Conservation (phyloP, 2,113 vertebrate genomes). For the Ciconia boyciana region DNA sequence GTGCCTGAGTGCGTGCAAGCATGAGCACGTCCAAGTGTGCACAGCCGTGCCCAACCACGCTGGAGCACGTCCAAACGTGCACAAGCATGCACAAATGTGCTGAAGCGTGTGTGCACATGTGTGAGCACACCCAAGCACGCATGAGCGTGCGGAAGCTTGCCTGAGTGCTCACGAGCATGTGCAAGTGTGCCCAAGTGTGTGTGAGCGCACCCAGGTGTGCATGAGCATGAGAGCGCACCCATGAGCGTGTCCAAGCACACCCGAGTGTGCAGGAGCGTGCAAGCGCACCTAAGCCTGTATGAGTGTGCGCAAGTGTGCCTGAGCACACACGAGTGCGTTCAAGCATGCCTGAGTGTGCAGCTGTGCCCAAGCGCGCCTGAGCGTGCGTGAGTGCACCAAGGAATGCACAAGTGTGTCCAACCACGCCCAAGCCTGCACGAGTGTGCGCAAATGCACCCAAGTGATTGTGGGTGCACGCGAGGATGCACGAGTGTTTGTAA, state of each 20-base stretch:
- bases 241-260: no score
- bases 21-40: no score
- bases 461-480: neutral
- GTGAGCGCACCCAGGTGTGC: neutral
- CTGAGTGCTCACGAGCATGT: rapidly evolving
- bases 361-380: neutral
- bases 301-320: no score
- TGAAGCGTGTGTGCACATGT: neutral
- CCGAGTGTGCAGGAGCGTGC: no score
- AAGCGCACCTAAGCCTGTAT: neutral
- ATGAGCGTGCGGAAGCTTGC: neutral
- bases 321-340: neutral
- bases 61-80: rapidly evolving
- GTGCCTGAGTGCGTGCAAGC: neutral
- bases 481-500: neutral
- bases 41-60: neutral
- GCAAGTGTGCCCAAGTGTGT: neutral
- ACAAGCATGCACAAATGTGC: rapidly evolving
- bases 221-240: no score
- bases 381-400: neutral
- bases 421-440: neutral
- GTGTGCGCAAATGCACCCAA: neutral
- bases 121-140: neutral
- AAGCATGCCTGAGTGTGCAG: neutral
- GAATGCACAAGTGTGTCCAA: neutral